Conservation (phyloP, 2,888 invertebrate species). For the Caenorhabditis virilis region DNA sequence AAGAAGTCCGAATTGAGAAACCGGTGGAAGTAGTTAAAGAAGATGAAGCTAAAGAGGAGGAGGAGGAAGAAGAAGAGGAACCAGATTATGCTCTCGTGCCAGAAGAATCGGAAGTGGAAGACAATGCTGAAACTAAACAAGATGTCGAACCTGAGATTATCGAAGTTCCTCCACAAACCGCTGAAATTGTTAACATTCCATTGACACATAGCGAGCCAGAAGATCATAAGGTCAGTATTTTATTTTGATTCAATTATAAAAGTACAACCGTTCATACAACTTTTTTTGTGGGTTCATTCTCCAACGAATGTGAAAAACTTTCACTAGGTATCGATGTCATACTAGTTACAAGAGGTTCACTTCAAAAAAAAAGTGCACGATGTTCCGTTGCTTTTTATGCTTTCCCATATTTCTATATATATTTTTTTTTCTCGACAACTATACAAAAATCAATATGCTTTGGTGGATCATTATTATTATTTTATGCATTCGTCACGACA, state of each 20-base stretch:
- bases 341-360: no score
- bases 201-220: conserved; percentile 19
- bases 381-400: no score
- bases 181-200: conserved; percentile 28
- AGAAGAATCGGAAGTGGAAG: conserved; percentile 31
- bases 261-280: background rate
- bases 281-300: background rate
- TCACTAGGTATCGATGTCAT: background rate
- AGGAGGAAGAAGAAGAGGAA: conserved; percentile 4
- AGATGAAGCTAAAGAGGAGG: conserved; percentile 4
- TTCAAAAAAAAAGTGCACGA: no score
- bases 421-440: no score
- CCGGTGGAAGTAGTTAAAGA: conserved; percentile 9
- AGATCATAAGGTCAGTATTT: conserved; percentile 22
- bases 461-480: no score
- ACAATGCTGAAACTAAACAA: conserved; percentile 17
- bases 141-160: background rate
- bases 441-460: no score
- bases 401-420: no score
- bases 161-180: conserved; percentile 26
- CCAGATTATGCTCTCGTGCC: conserved; percentile 4
- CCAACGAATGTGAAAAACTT: background rate
- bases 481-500: no score
- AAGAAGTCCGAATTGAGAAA: background rate
- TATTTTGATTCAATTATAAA: background rate